Conservation (phyloP, 2,888 invertebrate genomes). For the Dioctria rufipes region DNA sequence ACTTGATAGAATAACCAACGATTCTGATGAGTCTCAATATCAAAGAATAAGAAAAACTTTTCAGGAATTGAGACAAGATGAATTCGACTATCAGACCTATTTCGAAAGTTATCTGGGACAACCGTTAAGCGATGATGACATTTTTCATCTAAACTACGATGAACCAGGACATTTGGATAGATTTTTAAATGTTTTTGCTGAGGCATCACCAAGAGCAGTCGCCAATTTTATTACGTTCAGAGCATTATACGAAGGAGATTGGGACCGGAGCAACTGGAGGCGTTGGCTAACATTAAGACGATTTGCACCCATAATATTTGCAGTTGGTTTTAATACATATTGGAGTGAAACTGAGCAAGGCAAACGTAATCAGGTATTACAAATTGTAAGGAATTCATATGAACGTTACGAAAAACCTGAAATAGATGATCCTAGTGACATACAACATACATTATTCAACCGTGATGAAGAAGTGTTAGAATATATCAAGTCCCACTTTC, state of each 20-base stretch:
- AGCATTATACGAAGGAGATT: background rate
- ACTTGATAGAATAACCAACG: background rate
- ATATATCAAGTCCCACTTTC: background rate
- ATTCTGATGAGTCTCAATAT: too few species aligned
- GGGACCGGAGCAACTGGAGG: background rate
- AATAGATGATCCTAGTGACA: background rate
- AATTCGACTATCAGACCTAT: conserved; percentile 4
- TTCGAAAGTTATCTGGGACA: background rate
- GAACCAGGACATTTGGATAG: background rate
- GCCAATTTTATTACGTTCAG: conserved; percentile 11
- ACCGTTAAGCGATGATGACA: background rate
- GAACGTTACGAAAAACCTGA: background rate
- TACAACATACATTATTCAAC: background rate
- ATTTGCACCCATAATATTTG: conserved; percentile 8
- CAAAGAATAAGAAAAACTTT: background rate
- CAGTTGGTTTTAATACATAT: background rate
- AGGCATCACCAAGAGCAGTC: background rate
- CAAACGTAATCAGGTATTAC: background rate
- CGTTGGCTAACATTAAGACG: background rate
- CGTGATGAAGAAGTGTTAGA: background rate
- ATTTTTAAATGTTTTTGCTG: background rate
- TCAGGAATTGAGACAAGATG: background rate
- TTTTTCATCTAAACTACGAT: background rate
- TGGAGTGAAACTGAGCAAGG: background rate
- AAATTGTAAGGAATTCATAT: background rate